Evolutionary conservation across 1,140 invertebrate genomes (phyloP).

Genomic region (Popillia japonica): DNA sequence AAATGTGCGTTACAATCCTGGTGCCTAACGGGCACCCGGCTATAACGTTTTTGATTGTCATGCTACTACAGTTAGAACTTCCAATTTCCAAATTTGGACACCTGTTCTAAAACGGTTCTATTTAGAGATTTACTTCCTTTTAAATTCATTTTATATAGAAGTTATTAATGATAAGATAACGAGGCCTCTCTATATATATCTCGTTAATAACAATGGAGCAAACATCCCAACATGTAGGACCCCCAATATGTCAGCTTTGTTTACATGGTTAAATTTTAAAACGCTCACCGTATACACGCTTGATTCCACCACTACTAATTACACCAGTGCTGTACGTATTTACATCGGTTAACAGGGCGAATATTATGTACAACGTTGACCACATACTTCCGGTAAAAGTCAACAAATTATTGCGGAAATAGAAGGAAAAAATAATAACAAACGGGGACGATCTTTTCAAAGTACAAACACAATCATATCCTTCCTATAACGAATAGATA

Average conservation of each 20-base stretch:
- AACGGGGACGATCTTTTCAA: background rate
- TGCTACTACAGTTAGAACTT: background rate
- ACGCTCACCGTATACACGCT: background rate
- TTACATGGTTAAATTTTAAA: slow-evolving; percentile 26
- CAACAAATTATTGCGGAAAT: background rate
- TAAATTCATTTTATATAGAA: background rate
- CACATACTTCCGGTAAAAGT: background rate
- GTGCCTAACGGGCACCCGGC: background rate
- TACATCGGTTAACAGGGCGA: background rate
- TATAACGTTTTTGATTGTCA: slow-evolving; percentile 8
- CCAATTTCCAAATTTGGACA: background rate
- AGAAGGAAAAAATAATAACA: background rate
- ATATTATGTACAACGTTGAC: background rate
- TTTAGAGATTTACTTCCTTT: background rate
- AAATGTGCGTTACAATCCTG: slow-evolving; percentile 7
- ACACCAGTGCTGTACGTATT: slow-evolving; percentile 37
- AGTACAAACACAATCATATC: background rate
- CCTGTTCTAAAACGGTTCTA: no score
- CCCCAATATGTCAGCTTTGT: background rate
- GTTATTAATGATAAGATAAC: background rate
- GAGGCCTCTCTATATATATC: background rate
- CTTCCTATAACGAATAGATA: background rate
- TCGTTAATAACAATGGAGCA: background rate
- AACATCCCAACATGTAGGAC: background rate
- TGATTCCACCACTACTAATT: background rate